Conservation (phyloP, 2,888 invertebrate genomes). For the Aphrophora alni region DNA sequence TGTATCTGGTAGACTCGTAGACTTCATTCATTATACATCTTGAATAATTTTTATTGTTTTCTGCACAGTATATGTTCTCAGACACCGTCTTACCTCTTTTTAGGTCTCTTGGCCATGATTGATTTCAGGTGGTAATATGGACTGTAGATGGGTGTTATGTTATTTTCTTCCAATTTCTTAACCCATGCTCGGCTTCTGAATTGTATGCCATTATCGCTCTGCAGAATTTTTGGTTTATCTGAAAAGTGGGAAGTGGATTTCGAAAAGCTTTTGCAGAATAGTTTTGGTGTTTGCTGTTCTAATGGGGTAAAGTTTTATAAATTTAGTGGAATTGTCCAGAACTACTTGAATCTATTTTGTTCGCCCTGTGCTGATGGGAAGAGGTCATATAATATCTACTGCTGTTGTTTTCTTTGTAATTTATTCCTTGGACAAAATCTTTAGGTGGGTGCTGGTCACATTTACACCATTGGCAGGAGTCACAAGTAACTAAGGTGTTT, state of each 20-base stretch:
- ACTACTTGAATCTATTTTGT: no score
- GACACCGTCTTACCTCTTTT: neutral
- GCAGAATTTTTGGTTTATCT: neutral
- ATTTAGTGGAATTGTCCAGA: no score
- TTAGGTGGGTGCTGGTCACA: neutral
- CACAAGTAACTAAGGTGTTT: no score
- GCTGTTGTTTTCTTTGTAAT: no score
- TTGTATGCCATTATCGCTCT: constrained; percentile 4
- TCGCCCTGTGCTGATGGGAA: no score
- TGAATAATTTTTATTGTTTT: neutral
- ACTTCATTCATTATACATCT: neutral
- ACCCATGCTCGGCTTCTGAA: neutral
- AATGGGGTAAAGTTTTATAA: no score
- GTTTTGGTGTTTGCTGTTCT: no score
- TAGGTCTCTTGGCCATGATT: neutral
- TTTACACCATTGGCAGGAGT: no score
- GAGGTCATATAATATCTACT: no score
- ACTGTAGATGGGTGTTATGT: neutral
- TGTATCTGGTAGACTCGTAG: neutral
- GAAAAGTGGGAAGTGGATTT: no score
- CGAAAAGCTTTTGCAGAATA: no score
- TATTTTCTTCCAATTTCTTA: neutral
- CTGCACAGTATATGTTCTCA: neutral
- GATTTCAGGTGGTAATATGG: neutral
- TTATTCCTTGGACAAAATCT: no score